These are phyloP conservation scores for Vanessa tameamea DNA, from an alignment of 1,140 invertebrate genomes.

Conservation along the genomic window DNA sequence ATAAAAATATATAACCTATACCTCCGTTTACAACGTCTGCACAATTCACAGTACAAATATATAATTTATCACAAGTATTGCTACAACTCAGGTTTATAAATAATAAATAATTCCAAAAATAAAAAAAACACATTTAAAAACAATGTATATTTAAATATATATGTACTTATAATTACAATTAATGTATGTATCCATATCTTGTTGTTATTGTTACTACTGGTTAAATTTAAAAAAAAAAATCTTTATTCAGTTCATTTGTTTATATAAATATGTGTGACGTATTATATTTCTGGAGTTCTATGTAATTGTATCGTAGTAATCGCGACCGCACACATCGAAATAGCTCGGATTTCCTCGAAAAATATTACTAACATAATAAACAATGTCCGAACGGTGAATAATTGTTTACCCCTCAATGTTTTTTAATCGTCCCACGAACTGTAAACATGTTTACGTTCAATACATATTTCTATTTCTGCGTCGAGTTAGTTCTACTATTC, in stretches of 20 bases:
- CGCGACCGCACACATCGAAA: conserved; percentile 29
- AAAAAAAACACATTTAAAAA: background rate
- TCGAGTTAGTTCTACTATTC: conserved; percentile 63
- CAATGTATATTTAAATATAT: background rate
- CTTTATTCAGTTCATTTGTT: too few species aligned
- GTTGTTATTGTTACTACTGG: too few species aligned
- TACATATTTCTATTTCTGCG: conserved; percentile 66
- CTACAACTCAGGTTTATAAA: too few species aligned
- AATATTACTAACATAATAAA: background rate
- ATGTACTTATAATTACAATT: too few species aligned
- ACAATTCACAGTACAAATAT: too few species aligned
- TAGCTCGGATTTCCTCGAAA: conserved; percentile 33
- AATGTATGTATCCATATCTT: too few species aligned
- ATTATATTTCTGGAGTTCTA: background rate
- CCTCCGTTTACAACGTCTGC: too few species aligned
- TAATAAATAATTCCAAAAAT: background rate
- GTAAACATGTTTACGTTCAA: conserved; percentile 77
- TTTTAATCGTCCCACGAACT: conserved; percentile 62
- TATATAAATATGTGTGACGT: background rate
- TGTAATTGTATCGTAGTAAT: background rate
- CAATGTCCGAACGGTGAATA: background rate
- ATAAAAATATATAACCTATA: too few species aligned
- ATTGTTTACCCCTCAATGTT: conserved; percentile 59
- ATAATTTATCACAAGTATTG: too few species aligned
- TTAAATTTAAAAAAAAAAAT: too few species aligned